These are phyloP conservation scores for Lucinisca nassula DNA, from an alignment of 2,888 invertebrate genomes.

Conservation along the genomic window DNA sequence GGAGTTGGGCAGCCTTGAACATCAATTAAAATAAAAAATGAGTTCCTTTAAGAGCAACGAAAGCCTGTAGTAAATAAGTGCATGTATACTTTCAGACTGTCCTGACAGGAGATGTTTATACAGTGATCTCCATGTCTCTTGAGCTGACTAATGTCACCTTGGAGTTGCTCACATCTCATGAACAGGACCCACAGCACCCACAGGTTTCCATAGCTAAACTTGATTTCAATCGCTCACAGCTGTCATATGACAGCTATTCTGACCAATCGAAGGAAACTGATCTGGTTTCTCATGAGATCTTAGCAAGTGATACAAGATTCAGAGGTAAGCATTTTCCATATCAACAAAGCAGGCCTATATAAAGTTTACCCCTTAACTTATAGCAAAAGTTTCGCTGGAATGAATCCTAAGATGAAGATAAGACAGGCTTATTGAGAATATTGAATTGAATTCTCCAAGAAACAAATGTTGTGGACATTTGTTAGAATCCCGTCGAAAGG, in stretches of 20 bases:
- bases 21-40: no score
- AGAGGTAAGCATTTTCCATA: constrained; percentile 86
- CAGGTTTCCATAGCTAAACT: constrained; percentile 92
- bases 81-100: constrained; percentile 84
- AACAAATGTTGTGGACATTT: no score
- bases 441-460: no score
- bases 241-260: constrained; percentile 95
- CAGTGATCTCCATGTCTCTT: constrained; percentile 93
- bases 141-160: constrained; percentile 96
- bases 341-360: no score
- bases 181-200: constrained; percentile 63
- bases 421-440: no score
- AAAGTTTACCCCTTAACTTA: no score
- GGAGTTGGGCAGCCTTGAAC: no score
- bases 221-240: constrained; percentile 96
- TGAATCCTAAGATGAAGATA: no score
- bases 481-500: no score
- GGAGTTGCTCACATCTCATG: constrained; percentile 89
- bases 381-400: no score
- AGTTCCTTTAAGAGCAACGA: no score
- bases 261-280: constrained; percentile 97
- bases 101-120: constrained; percentile 91
- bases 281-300: constrained; percentile 96
- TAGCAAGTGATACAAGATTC: constrained; percentile 93
- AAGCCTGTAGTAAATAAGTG: no score